These are phyloP conservation scores for Brotogeris chrysoptera DNA, from an alignment of 2,797 vertebrate species.

Conservation along the genomic window DNA sequence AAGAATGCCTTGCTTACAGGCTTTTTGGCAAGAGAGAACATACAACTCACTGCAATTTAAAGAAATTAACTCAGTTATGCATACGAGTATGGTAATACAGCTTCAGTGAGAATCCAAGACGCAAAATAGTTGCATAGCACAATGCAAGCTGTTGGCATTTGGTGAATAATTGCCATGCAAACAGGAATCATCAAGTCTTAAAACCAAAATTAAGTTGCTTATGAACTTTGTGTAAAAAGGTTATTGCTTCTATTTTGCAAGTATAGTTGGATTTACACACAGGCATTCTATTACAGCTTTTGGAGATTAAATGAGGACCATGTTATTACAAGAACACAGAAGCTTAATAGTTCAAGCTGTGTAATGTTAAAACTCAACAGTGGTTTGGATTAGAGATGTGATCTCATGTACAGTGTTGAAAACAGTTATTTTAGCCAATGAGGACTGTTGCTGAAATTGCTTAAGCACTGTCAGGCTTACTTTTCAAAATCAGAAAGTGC, in stretches of 20 bases:
- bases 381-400: not conserved
- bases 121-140: not conserved
- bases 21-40: not conserved
- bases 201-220: not conserved
- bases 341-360: not conserved
- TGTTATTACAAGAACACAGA: not conserved
- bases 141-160: not conserved
- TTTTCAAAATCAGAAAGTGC: not conserved
- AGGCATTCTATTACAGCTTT: not conserved
- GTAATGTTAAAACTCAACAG: not conserved
- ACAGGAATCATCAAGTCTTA: not conserved
- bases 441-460: not conserved
- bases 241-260: not conserved
- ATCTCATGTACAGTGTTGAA: not conserved
- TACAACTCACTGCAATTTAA: not conserved
- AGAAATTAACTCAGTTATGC: conserved; percentile 18
- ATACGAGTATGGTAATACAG: not conserved
- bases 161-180: not conserved
- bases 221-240: not conserved
- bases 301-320: not conserved
- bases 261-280: not conserved
- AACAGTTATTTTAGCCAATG: not conserved
- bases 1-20: conserved; percentile 21
- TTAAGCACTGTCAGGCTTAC: not conserved
- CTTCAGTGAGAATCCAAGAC: not conserved